phyloP scores from a whole-genome alignment of 2,113 vertebrate genomes.

The Lepisosteus oculatus region DNA sequence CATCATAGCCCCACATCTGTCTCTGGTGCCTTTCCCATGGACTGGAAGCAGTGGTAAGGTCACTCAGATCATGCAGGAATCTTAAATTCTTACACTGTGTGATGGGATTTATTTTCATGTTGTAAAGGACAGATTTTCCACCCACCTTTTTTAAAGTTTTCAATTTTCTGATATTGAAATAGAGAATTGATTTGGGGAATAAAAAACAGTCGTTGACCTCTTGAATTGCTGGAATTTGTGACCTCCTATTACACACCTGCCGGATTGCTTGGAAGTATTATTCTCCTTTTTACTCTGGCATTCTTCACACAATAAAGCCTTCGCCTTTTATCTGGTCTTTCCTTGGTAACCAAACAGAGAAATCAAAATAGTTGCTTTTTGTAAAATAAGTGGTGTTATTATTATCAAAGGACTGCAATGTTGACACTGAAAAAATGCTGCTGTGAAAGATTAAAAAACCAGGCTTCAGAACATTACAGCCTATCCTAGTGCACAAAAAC shows the following conservation, averaged over 20 bases:
- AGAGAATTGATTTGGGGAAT: slow-evolving; percentile 5
- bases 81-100: not conserved
- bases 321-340: slow-evolving; percentile 1
- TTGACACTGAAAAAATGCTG: too few relatives aligned
- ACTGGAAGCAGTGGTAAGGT: too few relatives aligned
- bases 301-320: not conserved
- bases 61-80: too few relatives aligned
- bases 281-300: not conserved
- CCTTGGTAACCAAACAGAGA: not conserved
- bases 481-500: too few relatives aligned
- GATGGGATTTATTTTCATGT: not conserved
- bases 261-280: not conserved
- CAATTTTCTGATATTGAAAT: slow-evolving; percentile 6
- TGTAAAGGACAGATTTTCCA: not conserved
- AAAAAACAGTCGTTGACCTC: not conserved
- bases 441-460: too few relatives aligned
- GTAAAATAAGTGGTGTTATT: not conserved
- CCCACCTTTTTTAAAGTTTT: not conserved
- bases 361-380: slow-evolving; percentile 1
- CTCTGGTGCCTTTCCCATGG: too few relatives aligned
- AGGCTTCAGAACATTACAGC: too few relatives aligned
- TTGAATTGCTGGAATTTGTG: not conserved
- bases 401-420: not conserved
- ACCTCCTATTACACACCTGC: not conserved
- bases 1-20: too few relatives aligned